Percentiles rank a stretch among this genome's conserved stretches.
Conservation (phyloP, 2,797 vertebrate species). For the Tiaroga cobitis region DNA sequence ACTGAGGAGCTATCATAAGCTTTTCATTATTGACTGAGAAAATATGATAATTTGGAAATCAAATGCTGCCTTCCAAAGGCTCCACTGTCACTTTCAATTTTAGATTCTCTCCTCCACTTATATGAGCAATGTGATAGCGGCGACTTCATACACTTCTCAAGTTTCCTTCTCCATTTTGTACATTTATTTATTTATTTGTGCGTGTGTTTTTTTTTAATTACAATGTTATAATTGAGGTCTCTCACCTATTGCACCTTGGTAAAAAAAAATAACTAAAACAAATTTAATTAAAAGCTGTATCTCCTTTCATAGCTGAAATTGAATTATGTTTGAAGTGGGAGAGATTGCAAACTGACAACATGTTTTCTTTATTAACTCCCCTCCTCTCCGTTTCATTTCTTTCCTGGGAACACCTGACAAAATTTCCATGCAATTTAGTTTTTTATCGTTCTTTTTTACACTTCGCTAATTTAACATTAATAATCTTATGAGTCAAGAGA, state of each 20-base stretch:
- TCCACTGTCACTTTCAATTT: slow-evolving; percentile 81
- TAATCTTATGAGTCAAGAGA: slow-evolving; percentile 53
- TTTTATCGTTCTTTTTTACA: slow-evolving; percentile 34
- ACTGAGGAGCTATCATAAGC: slow-evolving; percentile 80
- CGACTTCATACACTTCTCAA: slow-evolving; percentile 73
- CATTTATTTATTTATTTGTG: slow-evolving; percentile 64
- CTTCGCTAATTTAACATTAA: slow-evolving; percentile 61
- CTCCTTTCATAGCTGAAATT: slow-evolving; percentile 77
- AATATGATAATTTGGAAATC: slow-evolving; percentile 87
- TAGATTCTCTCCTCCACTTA: slow-evolving; percentile 74
- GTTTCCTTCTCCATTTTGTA: slow-evolving; percentile 58
- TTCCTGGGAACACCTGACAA: slow-evolving; percentile 63
- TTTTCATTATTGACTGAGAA: slow-evolving; percentile 85
- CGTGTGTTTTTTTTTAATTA: slow-evolving; percentile 81
- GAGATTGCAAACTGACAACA: slow-evolving; percentile 78
- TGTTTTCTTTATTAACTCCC: slow-evolving; percentile 76
- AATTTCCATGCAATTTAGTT: slow-evolving; percentile 64
- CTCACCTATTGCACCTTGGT: slow-evolving; percentile 78
- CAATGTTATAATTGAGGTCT: slow-evolving; percentile 82
- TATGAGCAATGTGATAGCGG: slow-evolving; percentile 76
- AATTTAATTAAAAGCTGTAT: slow-evolving; percentile 84
- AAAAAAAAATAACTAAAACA: slow-evolving; percentile 73
- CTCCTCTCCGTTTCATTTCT: slow-evolving; percentile 64
- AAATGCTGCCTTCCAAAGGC: slow-evolving; percentile 80
- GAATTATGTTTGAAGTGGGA: slow-evolving; percentile 80